These are phyloP conservation scores for Chiroxiphia lanceolata DNA, from an alignment of 2,797 vertebrate genomes.

Conservation along the genomic window DNA sequence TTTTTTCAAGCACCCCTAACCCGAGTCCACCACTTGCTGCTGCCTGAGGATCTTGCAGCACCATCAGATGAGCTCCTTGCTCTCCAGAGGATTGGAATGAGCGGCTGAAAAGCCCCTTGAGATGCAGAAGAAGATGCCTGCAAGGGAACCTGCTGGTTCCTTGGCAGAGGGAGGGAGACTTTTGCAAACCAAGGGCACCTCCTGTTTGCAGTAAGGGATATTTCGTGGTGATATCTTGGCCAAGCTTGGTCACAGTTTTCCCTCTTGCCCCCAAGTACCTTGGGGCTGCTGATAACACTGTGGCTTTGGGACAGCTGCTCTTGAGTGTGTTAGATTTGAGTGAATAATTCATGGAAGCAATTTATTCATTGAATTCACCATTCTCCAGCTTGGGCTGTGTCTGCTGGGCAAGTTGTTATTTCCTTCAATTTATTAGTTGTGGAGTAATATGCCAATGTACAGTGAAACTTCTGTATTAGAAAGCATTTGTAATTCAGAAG, in stretches of 20 bases:
- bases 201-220: neutral
- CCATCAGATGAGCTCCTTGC: fast-evolving
- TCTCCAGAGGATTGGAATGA: neutral
- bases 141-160: neutral
- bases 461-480: neutral
- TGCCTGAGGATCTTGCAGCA: neutral
- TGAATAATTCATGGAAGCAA: neutral
- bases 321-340: neutral
- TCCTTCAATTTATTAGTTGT: neutral
- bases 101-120: neutral
- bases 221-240: neutral
- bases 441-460: neutral
- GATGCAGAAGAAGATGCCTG: neutral
- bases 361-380: slow-evolving; percentile 15
- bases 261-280: neutral
- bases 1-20: neutral
- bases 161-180: neutral
- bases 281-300: fast-evolving
- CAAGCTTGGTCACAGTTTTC: neutral
- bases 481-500: neutral
- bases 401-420: slow-evolving; percentile 27
- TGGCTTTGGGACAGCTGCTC: neutral
- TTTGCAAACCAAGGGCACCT: neutral
- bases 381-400: neutral
- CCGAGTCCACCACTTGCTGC: fast-evolving